These are phyloP conservation scores for Coronaproctus castanopsis DNA, from an alignment of 2,888 invertebrate species.

Conservation along the genomic window DNA sequence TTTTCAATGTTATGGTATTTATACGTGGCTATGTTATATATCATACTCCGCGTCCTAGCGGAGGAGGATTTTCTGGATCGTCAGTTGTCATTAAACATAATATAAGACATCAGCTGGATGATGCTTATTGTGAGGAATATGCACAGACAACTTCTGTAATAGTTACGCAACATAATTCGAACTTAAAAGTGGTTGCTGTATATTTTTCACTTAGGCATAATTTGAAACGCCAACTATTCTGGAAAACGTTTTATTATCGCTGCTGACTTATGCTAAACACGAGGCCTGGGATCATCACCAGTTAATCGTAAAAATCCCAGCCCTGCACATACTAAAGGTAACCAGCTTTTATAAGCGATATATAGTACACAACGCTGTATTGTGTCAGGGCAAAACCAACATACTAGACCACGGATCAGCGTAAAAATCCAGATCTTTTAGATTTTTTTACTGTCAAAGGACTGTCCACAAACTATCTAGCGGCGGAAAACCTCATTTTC, in stretches of 20 bases:
- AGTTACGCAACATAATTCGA: background rate
- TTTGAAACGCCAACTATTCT: background rate
- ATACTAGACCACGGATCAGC: background rate
- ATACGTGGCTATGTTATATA: background rate
- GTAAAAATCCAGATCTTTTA: background rate
- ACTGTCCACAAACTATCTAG: background rate
- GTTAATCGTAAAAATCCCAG: background rate
- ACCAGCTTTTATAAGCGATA: background rate
- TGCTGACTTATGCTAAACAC: background rate
- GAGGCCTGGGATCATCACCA: background rate
- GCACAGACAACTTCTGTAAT: background rate
- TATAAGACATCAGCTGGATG: background rate
- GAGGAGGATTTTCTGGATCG: background rate
- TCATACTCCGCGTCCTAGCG: background rate
- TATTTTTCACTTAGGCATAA: background rate
- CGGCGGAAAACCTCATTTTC: background rate
- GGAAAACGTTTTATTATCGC: background rate
- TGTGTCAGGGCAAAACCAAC: background rate
- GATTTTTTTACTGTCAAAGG: background rate
- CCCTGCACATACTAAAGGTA: background rate
- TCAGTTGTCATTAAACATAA: background rate
- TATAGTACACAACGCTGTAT: background rate
- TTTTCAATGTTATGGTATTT: no score
- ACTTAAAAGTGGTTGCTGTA: background rate
- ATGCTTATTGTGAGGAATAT: background rate